A percentile compares a stretch with the other conserved stretches of the same genome.
These are phyloP conservation scores for Amaurobius ferox DNA, from an alignment of 2,888 invertebrate species.

Conservation along the genomic window DNA sequence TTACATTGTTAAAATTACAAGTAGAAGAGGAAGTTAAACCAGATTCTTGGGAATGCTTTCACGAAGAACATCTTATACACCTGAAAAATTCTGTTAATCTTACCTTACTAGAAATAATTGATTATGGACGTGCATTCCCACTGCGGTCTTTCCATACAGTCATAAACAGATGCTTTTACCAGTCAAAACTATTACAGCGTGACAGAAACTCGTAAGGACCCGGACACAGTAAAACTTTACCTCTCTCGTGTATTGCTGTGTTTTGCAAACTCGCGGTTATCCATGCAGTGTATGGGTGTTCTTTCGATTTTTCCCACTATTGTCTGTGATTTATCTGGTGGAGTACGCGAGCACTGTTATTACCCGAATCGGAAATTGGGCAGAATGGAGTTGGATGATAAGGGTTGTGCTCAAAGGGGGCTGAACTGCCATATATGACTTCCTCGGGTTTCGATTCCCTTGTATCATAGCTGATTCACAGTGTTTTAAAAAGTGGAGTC, in stretches of 20 bases:
- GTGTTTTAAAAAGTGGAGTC: no score
- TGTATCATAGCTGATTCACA: not conserved
- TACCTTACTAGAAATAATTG: no score
- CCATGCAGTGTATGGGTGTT: slow-evolving; percentile 36
- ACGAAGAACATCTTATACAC: no score
- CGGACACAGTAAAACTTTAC: slow-evolving; percentile 47
- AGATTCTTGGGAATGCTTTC: no score
- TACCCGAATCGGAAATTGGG: slow-evolving; percentile 46
- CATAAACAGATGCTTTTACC: not conserved
- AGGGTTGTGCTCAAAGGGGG: slow-evolving; percentile 12
- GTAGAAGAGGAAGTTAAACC: no score
- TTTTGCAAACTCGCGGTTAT: slow-evolving; percentile 24
- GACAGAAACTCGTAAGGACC: slow-evolving; percentile 11
- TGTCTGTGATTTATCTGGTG: slow-evolving; percentile 56
- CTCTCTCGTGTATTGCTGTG: slow-evolving; percentile 29
- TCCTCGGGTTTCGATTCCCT: not conserved
- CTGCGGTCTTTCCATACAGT: not conserved
- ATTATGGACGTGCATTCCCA: no score
- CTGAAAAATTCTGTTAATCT: no score
- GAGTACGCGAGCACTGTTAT: slow-evolving; percentile 44
- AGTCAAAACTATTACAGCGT: not conserved
- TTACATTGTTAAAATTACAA: no score
- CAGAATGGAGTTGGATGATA: slow-evolving; percentile 50
- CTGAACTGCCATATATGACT: not conserved
- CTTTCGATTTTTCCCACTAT: slow-evolving; percentile 57